These are phyloP conservation scores for Eupithecia exiguata DNA, from an alignment of 2,888 invertebrate species.

Conservation along the genomic window DNA sequence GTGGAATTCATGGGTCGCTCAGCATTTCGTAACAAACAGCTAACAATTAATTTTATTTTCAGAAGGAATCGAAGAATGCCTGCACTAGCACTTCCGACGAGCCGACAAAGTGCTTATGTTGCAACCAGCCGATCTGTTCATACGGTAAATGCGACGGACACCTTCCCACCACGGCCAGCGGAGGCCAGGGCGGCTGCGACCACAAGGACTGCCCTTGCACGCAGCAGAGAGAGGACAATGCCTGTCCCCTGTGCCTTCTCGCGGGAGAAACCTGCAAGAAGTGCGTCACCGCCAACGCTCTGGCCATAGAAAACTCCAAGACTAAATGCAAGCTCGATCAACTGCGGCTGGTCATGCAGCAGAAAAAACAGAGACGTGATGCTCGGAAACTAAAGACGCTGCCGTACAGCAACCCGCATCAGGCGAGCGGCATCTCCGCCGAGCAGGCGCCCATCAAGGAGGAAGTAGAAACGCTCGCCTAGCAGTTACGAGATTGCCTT, in stretches of 20 bases:
- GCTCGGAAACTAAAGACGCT: slow-evolving; percentile 88
- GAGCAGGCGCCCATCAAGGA: slow-evolving; percentile 93
- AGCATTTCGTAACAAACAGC: neutral
- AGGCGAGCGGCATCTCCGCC: slow-evolving; percentile 92
- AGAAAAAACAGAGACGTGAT: slow-evolving; percentile 92
- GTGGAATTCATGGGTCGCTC: slow-evolving; percentile 17
- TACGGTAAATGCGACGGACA: slow-evolving; percentile 73
- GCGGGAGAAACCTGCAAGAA: slow-evolving; percentile 73
- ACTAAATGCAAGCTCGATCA: slow-evolving; percentile 94
- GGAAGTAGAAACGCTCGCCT: slow-evolving; percentile 75
- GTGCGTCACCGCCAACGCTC: slow-evolving; percentile 74
- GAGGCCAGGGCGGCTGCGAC: slow-evolving; percentile 15
- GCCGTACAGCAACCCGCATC: slow-evolving; percentile 82
- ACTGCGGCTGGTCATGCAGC: slow-evolving; percentile 94
- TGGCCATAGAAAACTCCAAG: slow-evolving; percentile 89
- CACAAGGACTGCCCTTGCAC: slow-evolving; percentile 41
- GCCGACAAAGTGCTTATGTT: slow-evolving; percentile 60
- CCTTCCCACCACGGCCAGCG: slow-evolving; percentile 4
- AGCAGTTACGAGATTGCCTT: slow-evolving; percentile 55
- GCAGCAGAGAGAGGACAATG: slow-evolving; percentile 52
- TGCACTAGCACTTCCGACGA: slow-evolving; percentile 59
- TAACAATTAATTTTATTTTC: slow-evolving; percentile 47
- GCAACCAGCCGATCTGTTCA: slow-evolving; percentile 64
- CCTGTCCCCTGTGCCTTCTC: slow-evolving; percentile 53
- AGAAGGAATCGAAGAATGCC: slow-evolving; percentile 73